Conservation (phyloP, 64 coral and sea anemone species). For the Porites australiensis region DNA sequence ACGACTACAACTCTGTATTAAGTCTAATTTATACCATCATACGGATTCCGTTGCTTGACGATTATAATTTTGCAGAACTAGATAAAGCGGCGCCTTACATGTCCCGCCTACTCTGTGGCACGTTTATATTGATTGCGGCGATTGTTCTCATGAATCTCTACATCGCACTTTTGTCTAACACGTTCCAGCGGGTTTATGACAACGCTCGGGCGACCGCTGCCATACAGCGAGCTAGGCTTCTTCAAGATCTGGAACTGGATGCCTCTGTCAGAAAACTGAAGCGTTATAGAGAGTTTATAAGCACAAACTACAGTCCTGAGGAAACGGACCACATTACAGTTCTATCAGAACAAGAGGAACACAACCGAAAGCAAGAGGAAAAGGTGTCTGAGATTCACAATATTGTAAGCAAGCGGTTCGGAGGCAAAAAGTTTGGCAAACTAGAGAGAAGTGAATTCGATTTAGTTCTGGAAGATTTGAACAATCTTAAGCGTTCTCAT, state of each 20-base stretch:
- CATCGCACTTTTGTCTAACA: slow-evolving; percentile 87
- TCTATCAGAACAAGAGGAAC: slow-evolving; percentile 61
- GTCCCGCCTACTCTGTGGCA: slow-evolving; percentile 72
- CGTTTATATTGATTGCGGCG: slow-evolving; percentile 64
- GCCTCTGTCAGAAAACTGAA: slow-evolving; percentile 57
- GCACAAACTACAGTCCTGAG: slow-evolving; percentile 56
- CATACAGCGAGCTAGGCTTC: slow-evolving; percentile 80
- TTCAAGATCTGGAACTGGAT: slow-evolving; percentile 65
- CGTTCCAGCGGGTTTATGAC: slow-evolving; percentile 87
- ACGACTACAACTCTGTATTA: slow-evolving; percentile 55
- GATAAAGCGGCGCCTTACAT: slow-evolving; percentile 65
- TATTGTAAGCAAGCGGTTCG: slow-evolving; percentile 52
- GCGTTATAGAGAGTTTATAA: slow-evolving; percentile 69
- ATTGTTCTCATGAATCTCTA: slow-evolving; percentile 85
- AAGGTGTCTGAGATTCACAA: slow-evolving; percentile 40
- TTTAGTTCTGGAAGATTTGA: slow-evolving; percentile 32
- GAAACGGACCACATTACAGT: slow-evolving; percentile 53
- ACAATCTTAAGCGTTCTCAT: slow-evolving; percentile 8
- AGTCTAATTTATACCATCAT: slow-evolving; percentile 64
- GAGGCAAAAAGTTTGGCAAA: slow-evolving; percentile 47
- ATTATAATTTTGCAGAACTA: slow-evolving; percentile 65
- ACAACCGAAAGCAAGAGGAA: slow-evolving; percentile 66
- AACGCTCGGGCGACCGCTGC: slow-evolving; percentile 83
- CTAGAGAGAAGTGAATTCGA: slow-evolving; percentile 38
- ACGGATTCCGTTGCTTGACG: slow-evolving; percentile 64